Percentiles rank a stretch among this genome's conserved stretches.
These are phyloP conservation scores for Heliothis subflexa DNA, from an alignment of 1,140 invertebrate species.

Conservation along the genomic window DNA sequence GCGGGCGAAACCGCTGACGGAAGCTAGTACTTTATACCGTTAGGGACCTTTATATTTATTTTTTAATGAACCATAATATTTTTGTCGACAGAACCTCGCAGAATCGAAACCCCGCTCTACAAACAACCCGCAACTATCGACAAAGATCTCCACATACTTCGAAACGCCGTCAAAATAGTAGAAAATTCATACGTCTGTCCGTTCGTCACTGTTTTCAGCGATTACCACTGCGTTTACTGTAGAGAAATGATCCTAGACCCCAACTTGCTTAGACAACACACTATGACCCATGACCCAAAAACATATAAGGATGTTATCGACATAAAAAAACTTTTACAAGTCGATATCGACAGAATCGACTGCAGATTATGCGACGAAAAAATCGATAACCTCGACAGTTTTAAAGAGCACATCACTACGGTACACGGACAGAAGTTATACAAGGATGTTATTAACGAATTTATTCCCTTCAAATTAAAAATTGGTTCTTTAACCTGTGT, in stretches of 20 bases:
- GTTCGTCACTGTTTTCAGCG: constrained; percentile 71
- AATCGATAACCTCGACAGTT: constrained; percentile 68
- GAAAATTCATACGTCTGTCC: constrained; percentile 75
- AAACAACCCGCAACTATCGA: constrained; percentile 45
- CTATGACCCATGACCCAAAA: constrained; percentile 68
- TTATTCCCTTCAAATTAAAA: constrained; percentile 62
- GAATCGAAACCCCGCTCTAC: background rate
- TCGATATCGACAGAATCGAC: constrained; percentile 76
- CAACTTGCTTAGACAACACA: constrained; percentile 69
- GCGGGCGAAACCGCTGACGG: too few relatives aligned
- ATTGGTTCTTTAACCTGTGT: constrained; percentile 56
- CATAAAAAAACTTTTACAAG: constrained; percentile 72
- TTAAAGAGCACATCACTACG: constrained; percentile 67
- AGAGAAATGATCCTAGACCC: constrained; percentile 75
- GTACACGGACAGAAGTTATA: constrained; percentile 56
- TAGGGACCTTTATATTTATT: background rate
- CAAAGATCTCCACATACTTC: constrained; percentile 65
- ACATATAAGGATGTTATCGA: constrained; percentile 69
- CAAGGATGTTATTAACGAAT: constrained; percentile 57
- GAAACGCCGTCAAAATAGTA: constrained; percentile 68
- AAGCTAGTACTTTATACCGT: too few relatives aligned
- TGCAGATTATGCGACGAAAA: constrained; percentile 70
- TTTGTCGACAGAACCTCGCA: background rate
- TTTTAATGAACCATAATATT: background rate
- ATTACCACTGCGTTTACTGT: constrained; percentile 80